Conservation (phyloP, 2,113 vertebrate genomes). For the Tychaedon coryphoeus region DNA sequence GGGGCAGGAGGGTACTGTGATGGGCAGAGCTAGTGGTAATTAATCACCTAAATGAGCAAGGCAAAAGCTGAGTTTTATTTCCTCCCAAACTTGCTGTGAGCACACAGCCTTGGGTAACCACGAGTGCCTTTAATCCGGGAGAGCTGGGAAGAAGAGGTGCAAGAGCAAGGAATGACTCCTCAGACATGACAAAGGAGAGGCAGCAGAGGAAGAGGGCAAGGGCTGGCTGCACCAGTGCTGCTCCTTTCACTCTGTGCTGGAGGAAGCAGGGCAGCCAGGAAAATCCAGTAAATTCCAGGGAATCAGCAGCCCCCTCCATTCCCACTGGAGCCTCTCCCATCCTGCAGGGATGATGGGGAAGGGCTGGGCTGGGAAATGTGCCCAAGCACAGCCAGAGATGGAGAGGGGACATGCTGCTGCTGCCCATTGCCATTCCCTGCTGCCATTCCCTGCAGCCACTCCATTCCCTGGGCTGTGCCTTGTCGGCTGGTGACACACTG, state of each 20-base stretch:
- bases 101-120: rapidly evolving
- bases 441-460: neutral
- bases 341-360: neutral
- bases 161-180: neutral
- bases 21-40: neutral
- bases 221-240: neutral
- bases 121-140: rapidly evolving
- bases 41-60: neutral
- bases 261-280: neutral
- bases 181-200: neutral
- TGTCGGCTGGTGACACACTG: neutral
- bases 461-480: neutral
- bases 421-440: neutral
- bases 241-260: neutral
- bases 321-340: neutral
- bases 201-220: neutral
- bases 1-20: neutral
- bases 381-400: neutral
- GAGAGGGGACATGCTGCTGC: neutral
- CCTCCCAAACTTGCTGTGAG: neutral
- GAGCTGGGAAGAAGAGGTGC: neutral
- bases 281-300: neutral
- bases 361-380: neutral
- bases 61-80: neutral
- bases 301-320: neutral